Percentiles rank a stretch among this genome's conserved stretches.
Conservation (phyloP, 2,797 vertebrate genomes). For the Platyrinchus mystaceus region DNA sequence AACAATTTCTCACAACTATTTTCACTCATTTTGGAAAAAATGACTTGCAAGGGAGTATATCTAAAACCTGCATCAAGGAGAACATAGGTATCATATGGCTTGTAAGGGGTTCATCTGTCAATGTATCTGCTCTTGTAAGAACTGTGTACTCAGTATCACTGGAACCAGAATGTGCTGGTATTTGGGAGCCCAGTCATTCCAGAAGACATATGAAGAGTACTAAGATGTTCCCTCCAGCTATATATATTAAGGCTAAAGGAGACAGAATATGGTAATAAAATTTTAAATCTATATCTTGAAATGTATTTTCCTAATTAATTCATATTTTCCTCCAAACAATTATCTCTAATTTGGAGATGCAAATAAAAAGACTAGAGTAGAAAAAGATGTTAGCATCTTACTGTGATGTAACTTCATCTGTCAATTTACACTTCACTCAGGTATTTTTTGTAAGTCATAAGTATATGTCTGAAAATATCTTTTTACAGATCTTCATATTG, state of each 20-base stretch:
- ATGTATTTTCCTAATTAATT: background rate
- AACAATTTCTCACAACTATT: background rate
- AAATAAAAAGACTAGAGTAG: background rate
- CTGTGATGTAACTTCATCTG: accelerated
- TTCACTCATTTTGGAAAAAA: background rate
- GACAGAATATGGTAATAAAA: background rate
- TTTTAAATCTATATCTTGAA: background rate
- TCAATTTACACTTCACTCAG: background rate
- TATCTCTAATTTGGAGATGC: background rate
- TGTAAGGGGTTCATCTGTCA: background rate
- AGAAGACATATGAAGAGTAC: background rate
- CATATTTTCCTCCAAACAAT: background rate
- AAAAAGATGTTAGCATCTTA: background rate
- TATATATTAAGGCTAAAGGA: background rate
- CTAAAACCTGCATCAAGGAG: background rate
- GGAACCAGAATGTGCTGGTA: background rate
- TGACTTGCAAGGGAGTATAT: background rate
- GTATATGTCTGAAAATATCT: background rate
- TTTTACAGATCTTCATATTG: background rate
- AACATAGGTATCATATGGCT: background rate
- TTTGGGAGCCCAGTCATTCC: background rate
- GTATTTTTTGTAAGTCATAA: background rate
- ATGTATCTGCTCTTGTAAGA: background rate
- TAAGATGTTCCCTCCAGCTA: background rate
- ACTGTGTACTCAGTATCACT: background rate